Evolutionary conservation across 1,140 invertebrate genomes (phyloP), one percentile per base, ranked within the genome.

Genomic region (Delia radicum): DNA sequence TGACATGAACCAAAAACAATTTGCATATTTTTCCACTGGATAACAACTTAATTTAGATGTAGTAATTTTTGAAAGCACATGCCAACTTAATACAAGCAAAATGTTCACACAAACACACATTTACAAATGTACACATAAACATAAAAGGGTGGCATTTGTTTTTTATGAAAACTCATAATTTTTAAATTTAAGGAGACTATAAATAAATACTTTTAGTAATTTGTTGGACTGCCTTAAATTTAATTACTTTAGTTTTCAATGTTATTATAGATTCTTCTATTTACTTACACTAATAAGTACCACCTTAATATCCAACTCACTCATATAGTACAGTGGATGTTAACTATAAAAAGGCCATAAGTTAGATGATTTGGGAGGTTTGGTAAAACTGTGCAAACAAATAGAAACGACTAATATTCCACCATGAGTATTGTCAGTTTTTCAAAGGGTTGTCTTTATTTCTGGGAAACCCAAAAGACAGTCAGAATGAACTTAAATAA

Each of bases 1-100:
- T 76, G 75, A 76, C 75, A 76, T 76, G 72, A 74, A 76, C 62
- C 75, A 74, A 74, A 76, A 74, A 76, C 75, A 76, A 76, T 76
- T 76, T 76, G 75, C 75, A 76, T 76, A 76, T 69, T 76, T 76
- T 76, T 74, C 61, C 61, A 74, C 73, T 62, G 73, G 73, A 67
- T 76, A 69, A 76, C 75, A 76, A 76, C 73, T 76, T 76, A 76
- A 76, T 76, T 76, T 76, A 67, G 63, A 67, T 74, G 75, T 73
- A 61, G 28, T 76, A 27, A 42, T 10, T 42, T 21, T 18, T 21
- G 48, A 21, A 55, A 55, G 48, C 48, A 42, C 48, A 21, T 18
- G 46, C n/a, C 46, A 55, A 55, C 5, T 33, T 33, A 33, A 33
- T 6, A 12, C 5, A 33, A 33, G 12, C 5, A 33, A 33, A 33